Conservation (phyloP, 2,888 invertebrate species). For the Rapana venosa region DNA sequence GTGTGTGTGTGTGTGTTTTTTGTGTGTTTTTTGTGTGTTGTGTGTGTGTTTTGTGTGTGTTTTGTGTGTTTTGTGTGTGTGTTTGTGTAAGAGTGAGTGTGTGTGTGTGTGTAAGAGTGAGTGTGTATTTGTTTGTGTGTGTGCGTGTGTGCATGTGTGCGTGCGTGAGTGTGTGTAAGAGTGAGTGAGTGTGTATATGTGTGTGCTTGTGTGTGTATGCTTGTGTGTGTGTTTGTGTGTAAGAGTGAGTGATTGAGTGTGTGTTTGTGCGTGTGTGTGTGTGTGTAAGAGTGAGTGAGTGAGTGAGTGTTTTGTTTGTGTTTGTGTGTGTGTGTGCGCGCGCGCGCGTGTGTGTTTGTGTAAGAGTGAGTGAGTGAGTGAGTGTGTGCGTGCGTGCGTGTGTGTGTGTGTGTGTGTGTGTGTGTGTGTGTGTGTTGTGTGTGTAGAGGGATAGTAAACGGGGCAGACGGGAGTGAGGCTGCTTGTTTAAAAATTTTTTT, state of each 20-base stretch:
- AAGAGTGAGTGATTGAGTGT: background rate
- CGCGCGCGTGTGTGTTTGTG: background rate
- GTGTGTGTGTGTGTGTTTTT: too few species aligned
- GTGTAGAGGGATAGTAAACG: background rate
- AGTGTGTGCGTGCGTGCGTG: background rate
- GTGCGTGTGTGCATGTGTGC: background rate
- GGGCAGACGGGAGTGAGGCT: background rate
- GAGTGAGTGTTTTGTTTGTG: background rate
- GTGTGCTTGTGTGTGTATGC: background rate
- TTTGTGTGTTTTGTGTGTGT: background rate
- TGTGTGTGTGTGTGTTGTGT: background rate
- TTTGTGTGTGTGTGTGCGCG: background rate
- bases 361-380: too few species aligned
- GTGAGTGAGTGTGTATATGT: background rate
- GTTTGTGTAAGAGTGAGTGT: background rate
- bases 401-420: background rate
- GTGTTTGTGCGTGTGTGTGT: too few species aligned
- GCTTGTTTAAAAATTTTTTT: too few species aligned
- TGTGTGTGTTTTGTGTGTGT: background rate
- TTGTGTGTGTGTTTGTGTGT: background rate
- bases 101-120: background rate
- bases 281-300: background rate
- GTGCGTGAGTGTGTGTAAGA: conserved; percentile 1
- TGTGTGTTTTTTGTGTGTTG: background rate
- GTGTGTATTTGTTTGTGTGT: too few species aligned